Conservation (phyloP, 2,888 invertebrate species). For the Spialia ferax region DNA sequence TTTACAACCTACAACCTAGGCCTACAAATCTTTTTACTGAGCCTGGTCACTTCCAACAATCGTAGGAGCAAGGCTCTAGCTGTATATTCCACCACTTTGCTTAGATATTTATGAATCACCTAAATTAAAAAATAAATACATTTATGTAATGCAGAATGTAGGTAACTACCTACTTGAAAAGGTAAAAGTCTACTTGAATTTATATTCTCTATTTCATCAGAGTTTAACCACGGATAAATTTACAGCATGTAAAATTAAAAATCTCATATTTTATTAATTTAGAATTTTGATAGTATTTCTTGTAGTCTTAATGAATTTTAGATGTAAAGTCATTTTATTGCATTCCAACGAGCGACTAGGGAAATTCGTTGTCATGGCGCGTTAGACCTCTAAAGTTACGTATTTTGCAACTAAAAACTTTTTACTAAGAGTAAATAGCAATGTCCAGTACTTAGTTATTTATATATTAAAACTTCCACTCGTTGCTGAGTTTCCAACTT, state of each 20-base stretch:
- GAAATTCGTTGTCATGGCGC: constrained; percentile 44
- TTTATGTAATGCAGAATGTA: too few relatives aligned
- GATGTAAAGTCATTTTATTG: constrained; percentile 24
- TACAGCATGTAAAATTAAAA: background rate
- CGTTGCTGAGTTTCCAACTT: constrained; percentile 4
- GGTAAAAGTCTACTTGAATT: too few relatives aligned
- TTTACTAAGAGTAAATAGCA: constrained; percentile 21
- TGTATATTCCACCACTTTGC: too few relatives aligned
- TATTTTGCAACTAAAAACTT: constrained; percentile 28
- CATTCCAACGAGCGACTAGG: constrained; percentile 42
- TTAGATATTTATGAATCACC: too few relatives aligned
- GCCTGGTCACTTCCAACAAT: too few relatives aligned
- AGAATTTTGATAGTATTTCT: too few relatives aligned
- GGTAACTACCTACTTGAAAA: too few relatives aligned
- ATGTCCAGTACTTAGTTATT: constrained; percentile 16
- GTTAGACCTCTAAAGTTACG: constrained; percentile 32
- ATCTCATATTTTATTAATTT: too few relatives aligned
- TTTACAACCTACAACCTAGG: too few relatives aligned
- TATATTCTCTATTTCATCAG: background rate
- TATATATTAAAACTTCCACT: constrained; percentile 20
- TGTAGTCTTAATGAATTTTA: constrained; percentile 1
- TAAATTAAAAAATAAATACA: too few relatives aligned
- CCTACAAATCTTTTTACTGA: too few relatives aligned
- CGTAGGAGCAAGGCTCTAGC: too few relatives aligned
- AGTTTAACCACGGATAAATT: background rate